Conservation (phyloP, 2,888 invertebrate species). For the Philonicus albiceps region DNA sequence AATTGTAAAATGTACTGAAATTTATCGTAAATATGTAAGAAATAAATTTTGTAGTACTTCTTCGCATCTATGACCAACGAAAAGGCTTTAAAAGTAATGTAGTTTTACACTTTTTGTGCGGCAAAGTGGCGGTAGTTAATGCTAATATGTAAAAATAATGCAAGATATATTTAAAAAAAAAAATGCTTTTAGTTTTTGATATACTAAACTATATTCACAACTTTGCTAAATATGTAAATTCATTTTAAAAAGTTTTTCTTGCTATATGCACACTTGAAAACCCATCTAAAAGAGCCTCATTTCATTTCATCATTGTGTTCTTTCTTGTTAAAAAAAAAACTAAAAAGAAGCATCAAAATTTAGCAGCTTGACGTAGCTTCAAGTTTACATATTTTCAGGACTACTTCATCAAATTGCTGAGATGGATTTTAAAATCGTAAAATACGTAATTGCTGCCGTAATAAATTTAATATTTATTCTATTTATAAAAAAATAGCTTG, state of each 20-base stretch:
- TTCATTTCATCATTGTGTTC: not conserved
- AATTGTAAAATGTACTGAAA: no score
- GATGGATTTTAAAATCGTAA: constrained; percentile 63
- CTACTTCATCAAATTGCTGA: constrained; percentile 63
- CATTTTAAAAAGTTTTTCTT: not conserved
- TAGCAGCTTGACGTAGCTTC: constrained; percentile 41
- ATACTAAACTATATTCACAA: not conserved
- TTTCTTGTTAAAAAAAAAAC: not conserved
- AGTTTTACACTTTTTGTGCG: not conserved
- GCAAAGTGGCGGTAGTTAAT: not conserved
- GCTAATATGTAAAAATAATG: not conserved
- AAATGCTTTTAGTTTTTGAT: not conserved
- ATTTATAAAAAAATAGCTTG: constrained; percentile 8
- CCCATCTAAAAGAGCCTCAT: not conserved
- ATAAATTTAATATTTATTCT: constrained; percentile 42
- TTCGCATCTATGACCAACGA: not conserved
- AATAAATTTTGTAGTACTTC: not conserved
- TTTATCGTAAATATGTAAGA: no score
- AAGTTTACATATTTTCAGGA: constrained; percentile 60
- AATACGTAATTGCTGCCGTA: constrained; percentile 60
- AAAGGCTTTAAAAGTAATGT: not conserved
- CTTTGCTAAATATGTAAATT: not conserved
- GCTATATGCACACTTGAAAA: not conserved
- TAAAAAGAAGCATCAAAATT: not conserved
- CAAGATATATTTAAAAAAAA: not conserved